Percentiles rank a stretch among this genome's conserved stretches.
phyloP scores from a whole-genome alignment of 2,797 vertebrate species.

The Centropyge bicolor region DNA sequence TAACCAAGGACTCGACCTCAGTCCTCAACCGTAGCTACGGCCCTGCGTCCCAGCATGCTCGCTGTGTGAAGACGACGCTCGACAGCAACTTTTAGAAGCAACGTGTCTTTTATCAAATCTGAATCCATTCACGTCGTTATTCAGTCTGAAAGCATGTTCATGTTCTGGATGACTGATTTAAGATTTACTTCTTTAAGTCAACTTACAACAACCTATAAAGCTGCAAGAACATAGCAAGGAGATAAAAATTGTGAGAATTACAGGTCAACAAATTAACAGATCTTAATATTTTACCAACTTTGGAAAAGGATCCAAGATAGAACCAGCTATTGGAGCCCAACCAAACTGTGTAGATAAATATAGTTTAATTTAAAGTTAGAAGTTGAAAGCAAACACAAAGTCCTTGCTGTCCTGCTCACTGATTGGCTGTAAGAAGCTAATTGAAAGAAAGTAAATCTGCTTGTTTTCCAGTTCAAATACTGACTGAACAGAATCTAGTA shows the following conservation, averaged over 20 bases:
- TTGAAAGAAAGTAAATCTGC: neutral
- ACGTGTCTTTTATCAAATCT: neutral
- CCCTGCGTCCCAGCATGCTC: neutral
- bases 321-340: slow-evolving; percentile 62
- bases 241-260: neutral
- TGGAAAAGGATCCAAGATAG: slow-evolving; percentile 48
- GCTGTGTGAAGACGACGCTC: neutral
- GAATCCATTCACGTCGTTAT: neutral
- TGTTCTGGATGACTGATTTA: neutral
- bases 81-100: slow-evolving; percentile 30
- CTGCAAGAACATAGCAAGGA: neutral
- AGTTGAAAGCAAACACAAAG: neutral
- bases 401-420: neutral
- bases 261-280: neutral
- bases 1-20: neutral
- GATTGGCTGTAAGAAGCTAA: neutral
- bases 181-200: neutral
- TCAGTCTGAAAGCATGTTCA: neutral
- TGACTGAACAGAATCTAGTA: neutral
- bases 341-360: slow-evolving; percentile 36
- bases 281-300: neutral
- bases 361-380: neutral
- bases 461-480: neutral
- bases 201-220: neutral
- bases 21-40: neutral